phyloP scores from a whole-genome alignment of 64 coral and sea anemone genomes.

The Pocillopora damicornis region DNA sequence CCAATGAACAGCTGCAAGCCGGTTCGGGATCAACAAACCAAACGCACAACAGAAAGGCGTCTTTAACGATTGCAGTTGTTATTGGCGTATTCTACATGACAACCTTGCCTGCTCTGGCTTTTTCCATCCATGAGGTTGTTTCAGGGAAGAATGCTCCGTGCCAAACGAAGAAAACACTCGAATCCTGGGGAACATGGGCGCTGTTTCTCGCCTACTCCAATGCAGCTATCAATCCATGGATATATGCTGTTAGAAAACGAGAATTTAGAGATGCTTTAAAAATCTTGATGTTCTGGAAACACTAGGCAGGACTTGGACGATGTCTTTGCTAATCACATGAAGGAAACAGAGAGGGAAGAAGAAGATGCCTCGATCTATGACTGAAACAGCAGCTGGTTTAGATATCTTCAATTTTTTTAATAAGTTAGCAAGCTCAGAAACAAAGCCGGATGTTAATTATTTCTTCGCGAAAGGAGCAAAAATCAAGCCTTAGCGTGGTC shows the following conservation, averaged over 20 bases:
- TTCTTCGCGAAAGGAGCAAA: too few species aligned
- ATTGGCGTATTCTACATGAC: constrained; percentile 19
- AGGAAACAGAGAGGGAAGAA: too few species aligned
- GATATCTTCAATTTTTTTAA: too few species aligned
- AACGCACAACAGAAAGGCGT: constrained; percentile 10
- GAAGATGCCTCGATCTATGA: too few species aligned
- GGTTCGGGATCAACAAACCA: not conserved
- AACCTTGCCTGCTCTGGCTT: not conserved
- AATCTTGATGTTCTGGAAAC: constrained; percentile 14
- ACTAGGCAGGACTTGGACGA: too few species aligned
- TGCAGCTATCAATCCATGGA: constrained; percentile 34
- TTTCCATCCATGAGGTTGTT: constrained; percentile 7
- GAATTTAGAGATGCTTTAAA: constrained; percentile 38
- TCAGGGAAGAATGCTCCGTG: not conserved
- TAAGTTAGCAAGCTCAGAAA: too few species aligned
- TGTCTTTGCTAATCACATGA: too few species aligned
- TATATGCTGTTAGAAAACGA: constrained; percentile 24
- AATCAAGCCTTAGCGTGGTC: too few species aligned
- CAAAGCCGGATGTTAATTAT: too few species aligned
- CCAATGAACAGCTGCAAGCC: not conserved
- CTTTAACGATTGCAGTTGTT: constrained; percentile 25
- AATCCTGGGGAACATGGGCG: constrained; percentile 16
- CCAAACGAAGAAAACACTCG: not conserved
- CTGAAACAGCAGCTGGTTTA: too few species aligned
- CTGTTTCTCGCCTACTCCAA: constrained; percentile 28